phyloP scores from a whole-genome alignment of 2,888 invertebrate genomes.

The Dryococelus australis region DNA sequence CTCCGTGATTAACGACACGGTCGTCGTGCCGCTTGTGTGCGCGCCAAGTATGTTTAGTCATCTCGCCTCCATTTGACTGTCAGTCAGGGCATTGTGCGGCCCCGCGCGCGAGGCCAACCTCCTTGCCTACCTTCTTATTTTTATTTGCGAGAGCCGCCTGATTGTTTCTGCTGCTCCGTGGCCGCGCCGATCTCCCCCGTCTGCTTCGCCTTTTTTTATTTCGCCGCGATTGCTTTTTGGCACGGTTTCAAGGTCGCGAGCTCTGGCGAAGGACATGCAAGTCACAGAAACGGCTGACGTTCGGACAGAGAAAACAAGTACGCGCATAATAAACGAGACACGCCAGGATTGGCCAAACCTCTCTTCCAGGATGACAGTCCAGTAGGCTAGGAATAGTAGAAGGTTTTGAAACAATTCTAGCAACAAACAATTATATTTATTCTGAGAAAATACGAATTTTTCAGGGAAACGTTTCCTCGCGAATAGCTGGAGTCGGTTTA shows the following conservation, averaged over 20 bases:
- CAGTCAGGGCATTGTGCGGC: neutral
- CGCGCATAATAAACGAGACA: no score
- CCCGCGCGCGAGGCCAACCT: neutral
- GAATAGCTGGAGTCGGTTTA: no score
- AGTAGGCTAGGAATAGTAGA: neutral
- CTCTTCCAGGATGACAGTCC: neutral
- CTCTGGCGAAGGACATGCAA: neutral
- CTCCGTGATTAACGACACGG: neutral
- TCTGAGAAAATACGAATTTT: no score
- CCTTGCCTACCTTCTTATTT: neutral
- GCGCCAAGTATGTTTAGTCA: neutral
- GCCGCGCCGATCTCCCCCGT: neutral
- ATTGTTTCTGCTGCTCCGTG: neutral
- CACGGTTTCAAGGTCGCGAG: conserved; percentile 16
- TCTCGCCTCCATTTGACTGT: conserved; percentile 16
- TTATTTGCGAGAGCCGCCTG: neutral
- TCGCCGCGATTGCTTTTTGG: neutral
- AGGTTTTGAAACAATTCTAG: no score
- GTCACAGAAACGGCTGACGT: neutral
- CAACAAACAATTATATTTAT: no score
- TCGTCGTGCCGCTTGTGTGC: neutral
- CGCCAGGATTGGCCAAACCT: neutral
- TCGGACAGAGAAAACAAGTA: no score
- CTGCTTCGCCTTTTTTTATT: neutral
- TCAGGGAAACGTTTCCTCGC: no score